Conservation (phyloP, 2,888 invertebrate genomes). For the Clunio marinus region DNA sequence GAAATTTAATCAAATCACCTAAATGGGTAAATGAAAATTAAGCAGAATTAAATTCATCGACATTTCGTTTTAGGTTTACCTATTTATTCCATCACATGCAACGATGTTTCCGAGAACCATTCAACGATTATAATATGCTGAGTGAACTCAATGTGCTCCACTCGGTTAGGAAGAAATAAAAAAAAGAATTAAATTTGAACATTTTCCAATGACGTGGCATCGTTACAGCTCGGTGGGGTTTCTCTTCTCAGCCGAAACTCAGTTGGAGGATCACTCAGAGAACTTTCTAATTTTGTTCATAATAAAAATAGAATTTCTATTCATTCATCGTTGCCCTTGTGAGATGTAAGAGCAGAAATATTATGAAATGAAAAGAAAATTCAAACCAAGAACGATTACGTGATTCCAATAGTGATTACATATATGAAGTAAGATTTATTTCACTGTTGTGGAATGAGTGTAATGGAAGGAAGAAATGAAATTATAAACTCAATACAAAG, state of each 20-base stretch:
- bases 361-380: neutral
- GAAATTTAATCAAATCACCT: no score
- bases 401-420: neutral
- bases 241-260: neutral
- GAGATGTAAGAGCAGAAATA: neutral
- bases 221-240: constrained; percentile 4
- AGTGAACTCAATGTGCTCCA: neutral
- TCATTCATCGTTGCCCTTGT: neutral
- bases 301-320: constrained; percentile 12
- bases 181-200: constrained; percentile 4
- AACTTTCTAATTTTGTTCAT: constrained; percentile 8
- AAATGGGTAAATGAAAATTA: no score
- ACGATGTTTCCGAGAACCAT: neutral
- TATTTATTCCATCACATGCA: no score
- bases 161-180: neutral
- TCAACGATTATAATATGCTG: constrained; percentile 3
- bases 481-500: constrained; percentile 19
- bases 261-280: neutral
- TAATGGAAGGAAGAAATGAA: neutral
- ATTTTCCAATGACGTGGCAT: neutral
- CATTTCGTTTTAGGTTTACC: no score
- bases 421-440: neutral
- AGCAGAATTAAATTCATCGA: no score
- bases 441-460: neutral
- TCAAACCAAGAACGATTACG: neutral